Percentiles rank a stretch among this genome's conserved stretches.
These are phyloP conservation scores for Leucophenga montana DNA, from an alignment of 2,888 invertebrate species.

Conservation along the genomic window DNA sequence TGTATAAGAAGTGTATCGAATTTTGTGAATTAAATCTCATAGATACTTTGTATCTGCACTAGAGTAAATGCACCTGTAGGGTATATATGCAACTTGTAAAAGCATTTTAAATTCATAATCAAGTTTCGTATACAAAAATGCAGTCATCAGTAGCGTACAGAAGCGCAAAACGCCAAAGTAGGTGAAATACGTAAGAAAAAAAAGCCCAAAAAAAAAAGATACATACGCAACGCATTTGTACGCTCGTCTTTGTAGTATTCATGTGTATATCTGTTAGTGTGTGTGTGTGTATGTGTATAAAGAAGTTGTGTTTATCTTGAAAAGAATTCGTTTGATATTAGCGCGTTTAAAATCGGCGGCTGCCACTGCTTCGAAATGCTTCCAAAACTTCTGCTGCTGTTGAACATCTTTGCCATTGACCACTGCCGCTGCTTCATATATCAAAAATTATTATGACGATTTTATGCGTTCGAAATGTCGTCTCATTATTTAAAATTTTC, in stretches of 20 bases:
- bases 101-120: too few species aligned
- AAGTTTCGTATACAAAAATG: too few species aligned
- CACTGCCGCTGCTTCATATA: constrained; percentile 68
- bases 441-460: constrained; percentile 73
- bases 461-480: constrained; percentile 73
- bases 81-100: too few species aligned
- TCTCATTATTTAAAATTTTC: constrained; percentile 65
- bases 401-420: neutral
- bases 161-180: too few species aligned
- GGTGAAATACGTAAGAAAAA: constrained; percentile 5
- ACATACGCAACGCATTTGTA: too few species aligned
- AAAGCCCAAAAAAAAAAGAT: constrained; percentile 17
- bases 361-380: too few species aligned
- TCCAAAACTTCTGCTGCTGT: too few species aligned
- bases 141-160: too few species aligned
- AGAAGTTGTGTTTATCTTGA: constrained; percentile 56
- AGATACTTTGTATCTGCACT: too few species aligned
- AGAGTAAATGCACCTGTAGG: too few species aligned
- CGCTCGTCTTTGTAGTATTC: constrained; percentile 29
- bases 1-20: too few species aligned
- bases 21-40: too few species aligned
- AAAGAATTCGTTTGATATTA: constrained; percentile 72
- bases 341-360: constrained; percentile 46
- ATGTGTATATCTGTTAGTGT: constrained; percentile 36
- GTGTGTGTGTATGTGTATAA: constrained; percentile 35